phyloP scores from a whole-genome alignment of 2,797 vertebrate genomes.

The Petrocephalus sullivani region DNA sequence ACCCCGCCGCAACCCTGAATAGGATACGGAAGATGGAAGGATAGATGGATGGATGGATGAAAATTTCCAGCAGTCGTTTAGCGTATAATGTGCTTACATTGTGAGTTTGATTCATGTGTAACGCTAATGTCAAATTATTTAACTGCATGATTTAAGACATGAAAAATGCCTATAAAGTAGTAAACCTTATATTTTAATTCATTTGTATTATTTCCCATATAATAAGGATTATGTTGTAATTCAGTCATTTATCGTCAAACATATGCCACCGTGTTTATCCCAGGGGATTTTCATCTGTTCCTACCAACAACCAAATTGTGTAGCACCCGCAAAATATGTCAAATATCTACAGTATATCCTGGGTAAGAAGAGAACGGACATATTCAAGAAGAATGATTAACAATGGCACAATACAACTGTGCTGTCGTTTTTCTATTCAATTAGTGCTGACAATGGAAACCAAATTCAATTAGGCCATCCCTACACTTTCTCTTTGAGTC shows the following conservation, averaged over 20 bases:
- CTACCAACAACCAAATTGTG: background rate
- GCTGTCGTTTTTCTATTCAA: background rate
- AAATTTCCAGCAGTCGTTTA: background rate
- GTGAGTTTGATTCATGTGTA: background rate
- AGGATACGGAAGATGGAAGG: background rate
- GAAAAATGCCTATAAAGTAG: background rate
- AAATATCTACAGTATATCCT: background rate
- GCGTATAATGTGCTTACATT: background rate
- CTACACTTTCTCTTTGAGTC: background rate
- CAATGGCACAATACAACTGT: background rate
- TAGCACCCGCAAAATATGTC: background rate
- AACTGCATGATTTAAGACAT: background rate
- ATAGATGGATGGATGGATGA: background rate
- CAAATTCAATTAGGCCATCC: conserved; percentile 1
- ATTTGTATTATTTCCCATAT: background rate
- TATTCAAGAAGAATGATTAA: background rate
- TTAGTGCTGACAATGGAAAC: conserved; percentile 11
- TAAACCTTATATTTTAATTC: background rate
- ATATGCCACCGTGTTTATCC: background rate
- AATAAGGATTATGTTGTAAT: background rate
- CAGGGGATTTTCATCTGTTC: background rate
- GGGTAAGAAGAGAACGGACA: background rate
- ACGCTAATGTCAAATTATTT: background rate
- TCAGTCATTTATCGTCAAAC: background rate
- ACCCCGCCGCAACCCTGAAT: background rate